Base-by-base conservation (phyloP, 2,113 vertebrate species). In the Cepphus grylle region DNA sequence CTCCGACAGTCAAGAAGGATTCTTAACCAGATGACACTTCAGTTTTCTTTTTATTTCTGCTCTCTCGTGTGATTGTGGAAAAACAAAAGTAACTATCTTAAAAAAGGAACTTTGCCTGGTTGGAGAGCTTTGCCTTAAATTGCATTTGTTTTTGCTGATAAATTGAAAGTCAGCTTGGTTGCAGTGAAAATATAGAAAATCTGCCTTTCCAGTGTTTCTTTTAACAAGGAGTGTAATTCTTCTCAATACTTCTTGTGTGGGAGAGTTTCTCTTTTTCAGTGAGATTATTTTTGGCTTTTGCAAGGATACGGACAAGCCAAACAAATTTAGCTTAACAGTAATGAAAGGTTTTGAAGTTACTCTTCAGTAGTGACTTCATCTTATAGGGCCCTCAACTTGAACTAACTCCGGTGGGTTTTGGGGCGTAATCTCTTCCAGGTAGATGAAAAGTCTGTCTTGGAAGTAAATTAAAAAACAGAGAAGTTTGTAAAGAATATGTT, bases 221-320 rank as follows among this genome's bases (percentile, higher is more conserved):
- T 74, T 53, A 74, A 73, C 16, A 6, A 42, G 38, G 53, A 70
- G 22, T 66, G 14, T 83, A 67, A 74, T 77, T 81, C 27, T 67
- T 92, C 43, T 86, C 88, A 47, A 1, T 85, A 63, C 30, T 87
- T 91, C 45, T 56, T 87, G n/a, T 91, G 50, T 69, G 74, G 62
- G 55, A 45, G 85, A 84, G 78, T 95, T 92, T 79, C 73, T 93
- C 53, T 12, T 91, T 85, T 84, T 79, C 78, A 66, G 34, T 45
- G 73, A 81, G 59, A 82, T 85, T 93, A 73, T 85, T 97, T 92
- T 79, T 88, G 70, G 50, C 62, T 82, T 90, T 91, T 81, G 43
- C 32, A 85, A 80, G 65, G 81, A 76, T 65, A 80, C 53, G 14
- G 42, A 6, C 62, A 91, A 91, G 62, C 58, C 89, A 94, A 76